These are phyloP conservation scores for zebrafish (Danio rerio) DNA, from an alignment of 2,113 vertebrate species.

Conservation along the genomic window GRCz12tu NC_133191.1:44980501-44981000, in stretches of 20 bases:
- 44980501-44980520: too few relatives aligned
- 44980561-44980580: too few relatives aligned
- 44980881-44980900: slow-evolving; percentile 59
- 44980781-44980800: slow-evolving; percentile 27
- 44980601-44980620: background rate
- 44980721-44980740: background rate
- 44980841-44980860: slow-evolving; percentile 42
- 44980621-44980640: too few relatives aligned
- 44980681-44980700: background rate
- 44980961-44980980: slow-evolving; percentile 60
- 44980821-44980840: slow-evolving; percentile 20
- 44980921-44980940: slow-evolving; percentile 1
- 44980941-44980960: slow-evolving; percentile 52
- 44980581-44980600: background rate
- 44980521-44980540: too few relatives aligned
- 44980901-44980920: slow-evolving; percentile 46
- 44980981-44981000: slow-evolving; percentile 52
- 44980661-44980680: background rate
- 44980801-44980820: background rate
- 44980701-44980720: background rate
- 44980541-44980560: too few relatives aligned
- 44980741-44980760: background rate
- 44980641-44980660: background rate
- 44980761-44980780: background rate
- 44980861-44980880: slow-evolving; percentile 65